Percentiles rank a stretch among this genome's conserved stretches.
Conservation (phyloP, 2,113 vertebrate genomes). For the Equus quagga region DNA sequence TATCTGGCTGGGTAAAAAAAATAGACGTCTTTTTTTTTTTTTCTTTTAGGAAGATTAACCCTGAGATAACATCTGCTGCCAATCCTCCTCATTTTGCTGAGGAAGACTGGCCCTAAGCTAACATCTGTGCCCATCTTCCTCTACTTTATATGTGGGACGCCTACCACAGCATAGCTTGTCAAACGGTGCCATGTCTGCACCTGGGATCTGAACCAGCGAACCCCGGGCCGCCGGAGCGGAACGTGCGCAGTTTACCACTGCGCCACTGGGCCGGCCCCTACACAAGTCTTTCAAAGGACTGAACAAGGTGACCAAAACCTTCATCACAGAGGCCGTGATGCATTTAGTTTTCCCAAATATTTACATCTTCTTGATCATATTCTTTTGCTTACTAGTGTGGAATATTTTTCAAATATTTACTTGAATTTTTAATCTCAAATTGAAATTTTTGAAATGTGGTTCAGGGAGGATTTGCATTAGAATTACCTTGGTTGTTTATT, state of each 20-base stretch:
- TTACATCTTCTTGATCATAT: not conserved
- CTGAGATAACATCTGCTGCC: too few relatives aligned
- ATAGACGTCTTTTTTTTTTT: not conserved
- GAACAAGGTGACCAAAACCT: not conserved
- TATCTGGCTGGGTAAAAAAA: not conserved
- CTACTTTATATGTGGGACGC: too few relatives aligned
- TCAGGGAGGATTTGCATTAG: not conserved
- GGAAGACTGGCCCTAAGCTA: too few relatives aligned
- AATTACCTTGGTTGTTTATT: not conserved
- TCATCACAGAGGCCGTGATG: not conserved
- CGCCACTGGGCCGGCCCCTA: too few relatives aligned
- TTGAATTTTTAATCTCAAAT: not conserved
- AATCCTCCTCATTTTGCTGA: too few relatives aligned
- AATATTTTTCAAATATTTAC: constrained; percentile 24
- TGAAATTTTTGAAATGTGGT: not conserved
- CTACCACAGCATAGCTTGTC: too few relatives aligned
- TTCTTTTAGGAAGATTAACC: too few relatives aligned
- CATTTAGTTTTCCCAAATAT: not conserved
- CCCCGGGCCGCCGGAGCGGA: too few relatives aligned
- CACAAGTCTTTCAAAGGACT: constrained; percentile 21
- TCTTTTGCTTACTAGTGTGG: not conserved
- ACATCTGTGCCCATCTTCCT: too few relatives aligned
- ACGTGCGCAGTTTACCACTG: too few relatives aligned
- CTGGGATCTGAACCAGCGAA: too few relatives aligned
- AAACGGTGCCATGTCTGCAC: too few relatives aligned